Evolutionary conservation across 2,113 vertebrate species (phyloP), one percentile per base, ranked within the genome.

Genomic region (Rissa tridactyla): DNA sequence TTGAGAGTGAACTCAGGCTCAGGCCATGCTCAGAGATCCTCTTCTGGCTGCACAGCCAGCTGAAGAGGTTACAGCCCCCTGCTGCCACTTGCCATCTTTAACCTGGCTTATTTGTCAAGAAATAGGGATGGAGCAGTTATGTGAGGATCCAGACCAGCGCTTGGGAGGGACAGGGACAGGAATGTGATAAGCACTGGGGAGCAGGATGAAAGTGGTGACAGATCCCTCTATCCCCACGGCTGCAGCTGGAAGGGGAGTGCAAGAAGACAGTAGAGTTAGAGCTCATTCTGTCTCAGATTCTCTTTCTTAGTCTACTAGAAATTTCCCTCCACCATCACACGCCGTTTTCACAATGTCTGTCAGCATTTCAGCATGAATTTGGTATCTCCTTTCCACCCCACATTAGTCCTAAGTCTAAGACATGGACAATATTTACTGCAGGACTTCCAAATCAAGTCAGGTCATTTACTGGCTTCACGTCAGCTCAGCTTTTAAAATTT

Each of bases 321-420:
- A 54, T 65, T 61, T 66, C 44, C 25, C 25, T 82, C 51, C 49
- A 77, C 0, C 1, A 0, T 38, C n/a, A 17, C 42, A 85, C n/a
- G n/a, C 64, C 54, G 6, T 60, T 88, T 55, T 47, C 70, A 79
- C 44, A 25, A 20, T 6, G 6, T 38, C 57, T 42, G 5, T 55
- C 66, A 46, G n/a, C 40, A 46, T 88, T 94, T 92, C 83, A 44
- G 36, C 55, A 13, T 1, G 4, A 62, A 73, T 81, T 91, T 71
- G 44, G 70, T 89, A 30, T 18, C 20, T 89, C 29, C 29, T 88
- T 92, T 86, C 68, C 42, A 58, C 15, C 5, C 14, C 13, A 18
- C 10, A 8, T 78, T 30, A 19, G 8, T 84, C 8, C 46, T 75
- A 49, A 29, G 46, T 21, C n/a, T 68, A 10, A 82, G 42, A 29